Conservation (phyloP, 1,140 invertebrate genomes). For the Procambarus clarkii region DNA sequence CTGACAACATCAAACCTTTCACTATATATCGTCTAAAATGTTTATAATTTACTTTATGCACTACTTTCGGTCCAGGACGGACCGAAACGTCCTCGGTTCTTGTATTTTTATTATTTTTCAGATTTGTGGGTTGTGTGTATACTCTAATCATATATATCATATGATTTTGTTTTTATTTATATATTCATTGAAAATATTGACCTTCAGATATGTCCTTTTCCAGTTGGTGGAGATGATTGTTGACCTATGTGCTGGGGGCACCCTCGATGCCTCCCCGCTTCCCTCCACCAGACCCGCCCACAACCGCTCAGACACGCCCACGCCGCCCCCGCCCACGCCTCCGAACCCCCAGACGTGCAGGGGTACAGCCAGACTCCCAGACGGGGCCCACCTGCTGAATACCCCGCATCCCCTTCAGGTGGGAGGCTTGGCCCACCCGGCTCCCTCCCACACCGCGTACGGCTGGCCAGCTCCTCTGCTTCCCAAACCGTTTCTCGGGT, state of each 20-base stretch:
- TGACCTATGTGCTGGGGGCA: constrained; percentile 27
- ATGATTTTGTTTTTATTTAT: too few relatives aligned
- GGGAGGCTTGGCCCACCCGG: constrained; percentile 25
- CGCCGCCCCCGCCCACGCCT: background rate
- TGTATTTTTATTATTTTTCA: too few relatives aligned
- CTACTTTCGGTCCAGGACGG: too few relatives aligned
- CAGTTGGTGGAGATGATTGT: constrained; percentile 32
- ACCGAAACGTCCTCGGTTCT: too few relatives aligned
- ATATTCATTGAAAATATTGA: too few relatives aligned
- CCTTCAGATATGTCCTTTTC: too few relatives aligned
- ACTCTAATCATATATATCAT: too few relatives aligned
- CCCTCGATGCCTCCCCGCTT: background rate
- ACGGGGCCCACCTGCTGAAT: constrained; percentile 9
- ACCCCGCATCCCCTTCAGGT: constrained; percentile 22
- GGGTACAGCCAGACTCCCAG: constrained; percentile 1
- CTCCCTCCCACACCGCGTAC: constrained; percentile 11
- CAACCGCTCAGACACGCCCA: background rate
- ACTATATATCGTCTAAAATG: too few relatives aligned
- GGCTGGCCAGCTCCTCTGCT: constrained; percentile 29
- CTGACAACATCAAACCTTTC: too few relatives aligned
- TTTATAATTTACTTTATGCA: too few relatives aligned
- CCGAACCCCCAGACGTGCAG: constrained; percentile 28
- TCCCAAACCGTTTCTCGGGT: background rate
- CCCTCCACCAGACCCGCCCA: background rate
- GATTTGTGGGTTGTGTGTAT: too few relatives aligned